Conservation (phyloP, 2,113 vertebrate species). For the Eidolon helvum region DNA sequence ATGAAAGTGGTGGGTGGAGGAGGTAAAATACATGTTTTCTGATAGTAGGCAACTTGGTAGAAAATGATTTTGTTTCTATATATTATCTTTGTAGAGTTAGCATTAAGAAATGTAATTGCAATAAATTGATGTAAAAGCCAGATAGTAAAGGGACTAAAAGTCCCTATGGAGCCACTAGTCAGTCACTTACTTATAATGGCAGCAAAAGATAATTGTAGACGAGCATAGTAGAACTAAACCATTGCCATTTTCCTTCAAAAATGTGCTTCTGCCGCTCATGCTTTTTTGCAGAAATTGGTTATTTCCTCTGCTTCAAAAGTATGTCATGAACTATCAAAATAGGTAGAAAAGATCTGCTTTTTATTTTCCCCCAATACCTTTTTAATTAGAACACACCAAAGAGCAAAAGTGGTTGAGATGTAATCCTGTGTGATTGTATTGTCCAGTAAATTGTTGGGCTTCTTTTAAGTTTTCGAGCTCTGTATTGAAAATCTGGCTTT, state of each 20-base stretch:
- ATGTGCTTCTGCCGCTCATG: conserved; percentile 41
- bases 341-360: conserved; percentile 52
- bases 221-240: conserved; percentile 70
- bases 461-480: conserved; percentile 68
- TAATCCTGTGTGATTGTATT: conserved; percentile 57
- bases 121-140: conserved; percentile 80
- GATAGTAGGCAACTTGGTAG: conserved; percentile 56
- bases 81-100: conserved; percentile 69
- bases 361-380: not conserved
- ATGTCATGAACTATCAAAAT: conserved; percentile 62
- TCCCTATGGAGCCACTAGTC: conserved; percentile 73
- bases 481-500: conserved; percentile 66
- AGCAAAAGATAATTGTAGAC: conserved; percentile 81
- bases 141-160: conserved; percentile 76
- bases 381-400: conserved; percentile 65
- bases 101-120: conserved; percentile 70
- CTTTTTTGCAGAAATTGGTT: conserved; percentile 61
- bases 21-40: conserved; percentile 58
- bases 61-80: conserved; percentile 71
- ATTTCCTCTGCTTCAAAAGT: conserved; percentile 64
- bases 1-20: conserved; percentile 47
- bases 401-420: conserved; percentile 26
- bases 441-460: conserved; percentile 59
- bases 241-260: conserved; percentile 64
- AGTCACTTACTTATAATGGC: conserved; percentile 77